Conservation (phyloP, 2,113 vertebrate genomes). For the Orcinus orca region DNA sequence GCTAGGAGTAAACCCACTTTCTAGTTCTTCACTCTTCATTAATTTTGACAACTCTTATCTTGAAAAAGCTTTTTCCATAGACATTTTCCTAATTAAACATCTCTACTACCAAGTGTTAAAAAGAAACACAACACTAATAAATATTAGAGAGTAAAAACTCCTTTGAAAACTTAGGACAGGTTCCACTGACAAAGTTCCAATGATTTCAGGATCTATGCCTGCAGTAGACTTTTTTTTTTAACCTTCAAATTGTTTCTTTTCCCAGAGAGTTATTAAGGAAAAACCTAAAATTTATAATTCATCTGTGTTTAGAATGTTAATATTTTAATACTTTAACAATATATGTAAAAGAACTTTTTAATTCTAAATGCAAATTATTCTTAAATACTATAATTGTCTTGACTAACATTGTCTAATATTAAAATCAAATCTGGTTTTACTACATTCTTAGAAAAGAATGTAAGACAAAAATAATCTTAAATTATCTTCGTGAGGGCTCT, state of each 20-base stretch:
- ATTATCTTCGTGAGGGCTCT: neutral
- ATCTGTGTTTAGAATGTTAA: neutral
- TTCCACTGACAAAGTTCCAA: neutral
- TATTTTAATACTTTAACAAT: neutral
- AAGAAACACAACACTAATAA: neutral
- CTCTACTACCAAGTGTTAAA: neutral
- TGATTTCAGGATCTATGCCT: neutral
- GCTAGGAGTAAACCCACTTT: neutral
- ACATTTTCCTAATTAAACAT: neutral
- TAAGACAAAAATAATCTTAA: neutral
- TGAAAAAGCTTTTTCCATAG: neutral
- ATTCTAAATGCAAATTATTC: slow-evolving; percentile 6
- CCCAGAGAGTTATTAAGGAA: neutral
- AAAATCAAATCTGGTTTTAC: slow-evolving; percentile 17
- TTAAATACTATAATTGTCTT: neutral
- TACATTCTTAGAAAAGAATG: neutral
- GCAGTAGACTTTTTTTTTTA: neutral
- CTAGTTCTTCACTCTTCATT: neutral
- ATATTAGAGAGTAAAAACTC: neutral
- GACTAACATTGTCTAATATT: neutral
- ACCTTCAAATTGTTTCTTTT: neutral
- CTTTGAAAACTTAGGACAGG: neutral
- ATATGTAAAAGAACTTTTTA: neutral
- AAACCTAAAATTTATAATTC: neutral
- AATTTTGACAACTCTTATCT: neutral